Evolutionary conservation across 2,888 invertebrate genomes (phyloP).

Genomic region (Phymatocera aterrima): DNA sequence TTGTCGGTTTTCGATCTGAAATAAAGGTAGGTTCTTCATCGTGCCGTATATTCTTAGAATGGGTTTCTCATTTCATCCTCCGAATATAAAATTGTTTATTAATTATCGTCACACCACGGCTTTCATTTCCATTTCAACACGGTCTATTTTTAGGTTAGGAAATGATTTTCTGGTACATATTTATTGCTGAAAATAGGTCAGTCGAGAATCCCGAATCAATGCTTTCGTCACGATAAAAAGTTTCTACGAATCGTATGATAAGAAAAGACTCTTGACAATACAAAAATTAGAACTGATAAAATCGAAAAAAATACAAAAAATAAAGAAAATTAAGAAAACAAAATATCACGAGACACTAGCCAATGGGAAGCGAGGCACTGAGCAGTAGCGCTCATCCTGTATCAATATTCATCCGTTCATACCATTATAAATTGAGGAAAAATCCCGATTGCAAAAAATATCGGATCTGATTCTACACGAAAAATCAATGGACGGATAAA

Average conservation of each 20-base stretch:
- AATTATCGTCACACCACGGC: too few species aligned
- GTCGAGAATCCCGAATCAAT: too few species aligned
- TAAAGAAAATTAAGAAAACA: neutral
- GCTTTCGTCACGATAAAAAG: too few species aligned
- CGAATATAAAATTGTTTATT: too few species aligned
- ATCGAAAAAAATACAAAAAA: neutral
- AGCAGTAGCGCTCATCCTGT: neutral
- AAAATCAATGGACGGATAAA: neutral
- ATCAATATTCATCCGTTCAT: too few species aligned
- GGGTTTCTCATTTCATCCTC: too few species aligned
- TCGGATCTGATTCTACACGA: neutral
- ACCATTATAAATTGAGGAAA: too few species aligned
- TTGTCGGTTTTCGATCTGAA: neutral
- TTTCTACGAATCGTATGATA: too few species aligned
- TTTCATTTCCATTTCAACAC: too few species aligned
- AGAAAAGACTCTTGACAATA: neutral
- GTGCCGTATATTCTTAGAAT: neutral
- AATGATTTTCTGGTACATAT: neutral
- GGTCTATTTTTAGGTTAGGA: neutral
- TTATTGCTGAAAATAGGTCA: neutral
- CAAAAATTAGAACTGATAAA: neutral
- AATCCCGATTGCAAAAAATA: too few species aligned
- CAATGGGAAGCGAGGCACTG: neutral
- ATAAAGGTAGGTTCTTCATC: neutral
- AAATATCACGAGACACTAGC: neutral